A percentile compares a stretch with the other conserved stretches of the same genome.
Conservation (phyloP, 2,797 vertebrate genomes). For the Malacoraja senta region DNA sequence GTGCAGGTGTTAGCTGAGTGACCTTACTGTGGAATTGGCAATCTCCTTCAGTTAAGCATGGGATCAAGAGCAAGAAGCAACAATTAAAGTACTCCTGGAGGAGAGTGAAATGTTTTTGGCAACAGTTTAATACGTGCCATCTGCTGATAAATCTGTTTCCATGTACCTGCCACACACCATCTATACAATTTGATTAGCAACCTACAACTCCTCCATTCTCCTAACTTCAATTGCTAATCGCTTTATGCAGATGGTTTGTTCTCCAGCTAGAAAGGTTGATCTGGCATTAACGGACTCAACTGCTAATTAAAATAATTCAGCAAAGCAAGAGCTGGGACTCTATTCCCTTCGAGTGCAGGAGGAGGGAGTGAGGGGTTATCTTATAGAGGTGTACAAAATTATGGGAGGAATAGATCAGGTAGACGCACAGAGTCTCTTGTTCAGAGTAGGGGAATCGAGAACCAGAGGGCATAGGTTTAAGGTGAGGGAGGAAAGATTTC, state of each 20-base stretch:
- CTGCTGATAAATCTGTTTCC: slow-evolving; percentile 27
- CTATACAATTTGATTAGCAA: not conserved
- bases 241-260: not conserved
- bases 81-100: not conserved
- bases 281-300: not conserved
- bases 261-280: not conserved
- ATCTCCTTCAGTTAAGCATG: not conserved
- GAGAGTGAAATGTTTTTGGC: not conserved
- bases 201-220: not conserved
- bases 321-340: not conserved
- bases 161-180: not conserved
- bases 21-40: slow-evolving; percentile 4
- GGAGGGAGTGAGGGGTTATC: too few relatives aligned
- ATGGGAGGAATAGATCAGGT: too few relatives aligned
- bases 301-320: not conserved
- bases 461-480: too few relatives aligned
- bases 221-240: not conserved
- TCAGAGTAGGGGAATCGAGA: too few relatives aligned
- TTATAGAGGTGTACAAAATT: too few relatives aligned
- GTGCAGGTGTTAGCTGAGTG: not conserved
- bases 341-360: too few relatives aligned
- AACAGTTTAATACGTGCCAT: not conserved
- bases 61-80: not conserved
- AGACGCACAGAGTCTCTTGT: too few relatives aligned
- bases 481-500: too few relatives aligned